A percentile compares a stretch with the other conserved stretches of the same genome.
phyloP scores from a whole-genome alignment of 2,888 invertebrate genomes.

The Perdita meconis region DNA sequence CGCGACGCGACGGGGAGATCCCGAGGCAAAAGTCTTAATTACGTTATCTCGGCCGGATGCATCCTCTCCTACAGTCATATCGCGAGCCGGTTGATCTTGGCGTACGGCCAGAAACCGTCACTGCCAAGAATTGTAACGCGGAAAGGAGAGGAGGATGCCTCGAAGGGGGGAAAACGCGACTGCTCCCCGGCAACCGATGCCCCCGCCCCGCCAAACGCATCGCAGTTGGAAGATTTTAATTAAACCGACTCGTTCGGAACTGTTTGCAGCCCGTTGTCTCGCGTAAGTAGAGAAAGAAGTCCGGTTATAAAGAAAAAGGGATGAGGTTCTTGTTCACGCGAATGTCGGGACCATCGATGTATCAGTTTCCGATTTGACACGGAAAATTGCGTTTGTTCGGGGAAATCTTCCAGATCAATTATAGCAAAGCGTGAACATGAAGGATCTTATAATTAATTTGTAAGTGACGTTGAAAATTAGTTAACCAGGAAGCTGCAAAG shows the following conservation, averaged over 20 bases:
- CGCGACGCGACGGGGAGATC: too few relatives aligned
- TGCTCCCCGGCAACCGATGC: constrained; percentile 30
- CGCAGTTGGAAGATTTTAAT: constrained; percentile 76
- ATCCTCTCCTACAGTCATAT: constrained; percentile 70
- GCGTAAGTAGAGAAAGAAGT: constrained; percentile 35
- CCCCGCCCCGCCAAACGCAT: constrained; percentile 47
- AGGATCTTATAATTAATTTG: too few relatives aligned
- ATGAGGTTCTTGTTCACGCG: constrained; percentile 11
- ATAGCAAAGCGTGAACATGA: too few relatives aligned
- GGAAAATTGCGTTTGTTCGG: background rate
- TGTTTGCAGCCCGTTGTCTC: constrained; percentile 72
- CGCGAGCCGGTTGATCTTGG: constrained; percentile 73
- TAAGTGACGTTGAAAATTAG: too few relatives aligned
- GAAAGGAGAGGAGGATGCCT: constrained; percentile 53
- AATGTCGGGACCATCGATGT: constrained; percentile 11
- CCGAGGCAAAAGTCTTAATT: constrained; percentile 78
- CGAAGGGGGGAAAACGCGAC: constrained; percentile 27
- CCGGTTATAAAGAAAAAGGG: constrained; percentile 22
- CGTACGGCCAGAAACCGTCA: constrained; percentile 73
- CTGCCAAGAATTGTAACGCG: constrained; percentile 70
- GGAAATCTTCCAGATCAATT: too few relatives aligned
- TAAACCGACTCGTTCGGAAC: constrained; percentile 73
- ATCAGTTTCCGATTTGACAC: background rate
- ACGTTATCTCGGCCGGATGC: constrained; percentile 77
- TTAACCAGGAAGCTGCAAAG: too few relatives aligned